These are phyloP conservation scores for Diorhabda sublineata DNA, from an alignment of 1,140 invertebrate species.

Conservation along the genomic window DNA sequence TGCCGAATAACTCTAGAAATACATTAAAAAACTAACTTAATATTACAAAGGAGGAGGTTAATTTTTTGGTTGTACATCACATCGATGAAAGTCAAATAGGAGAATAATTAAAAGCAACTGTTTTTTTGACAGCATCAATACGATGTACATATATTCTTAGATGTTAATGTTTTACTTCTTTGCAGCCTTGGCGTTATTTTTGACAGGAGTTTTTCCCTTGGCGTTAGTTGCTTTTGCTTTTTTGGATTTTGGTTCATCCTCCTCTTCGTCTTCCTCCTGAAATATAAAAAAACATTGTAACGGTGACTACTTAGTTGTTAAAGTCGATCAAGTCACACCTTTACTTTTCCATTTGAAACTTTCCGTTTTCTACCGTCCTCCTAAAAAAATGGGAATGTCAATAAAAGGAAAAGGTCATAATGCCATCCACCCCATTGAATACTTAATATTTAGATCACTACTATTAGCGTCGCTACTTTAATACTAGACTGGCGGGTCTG, in stretches of 20 bases:
- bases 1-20: conserved; percentile 10
- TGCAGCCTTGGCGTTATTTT: conserved; percentile 51
- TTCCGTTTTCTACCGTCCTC: conserved; percentile 31
- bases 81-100: too few relatives aligned
- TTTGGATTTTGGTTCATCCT: conserved; percentile 60
- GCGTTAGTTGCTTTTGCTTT: conserved; percentile 61
- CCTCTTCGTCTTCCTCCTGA: conserved; percentile 60
- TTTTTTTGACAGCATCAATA: too few relatives aligned
- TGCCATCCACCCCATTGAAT: not conserved
- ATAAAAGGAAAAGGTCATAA: conserved; percentile 2
- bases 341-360: conserved; percentile 30
- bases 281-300: conserved; percentile 30
- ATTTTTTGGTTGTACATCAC: not conserved
- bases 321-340: conserved; percentile 18
- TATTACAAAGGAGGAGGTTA: conserved; percentile 4
- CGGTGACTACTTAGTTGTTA: conserved; percentile 10
- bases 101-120: too few relatives aligned
- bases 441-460: too few relatives aligned
- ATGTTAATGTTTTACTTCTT: conserved; percentile 26
- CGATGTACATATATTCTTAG: not conserved
- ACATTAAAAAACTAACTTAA: conserved; percentile 20
- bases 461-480: too few relatives aligned
- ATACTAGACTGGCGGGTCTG: too few relatives aligned
- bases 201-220: conserved; percentile 50
- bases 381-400: conserved; percentile 22